phyloP scores from a whole-genome alignment of 92 coral and sea anemone genomes.

The Porites divaricata region DNA sequence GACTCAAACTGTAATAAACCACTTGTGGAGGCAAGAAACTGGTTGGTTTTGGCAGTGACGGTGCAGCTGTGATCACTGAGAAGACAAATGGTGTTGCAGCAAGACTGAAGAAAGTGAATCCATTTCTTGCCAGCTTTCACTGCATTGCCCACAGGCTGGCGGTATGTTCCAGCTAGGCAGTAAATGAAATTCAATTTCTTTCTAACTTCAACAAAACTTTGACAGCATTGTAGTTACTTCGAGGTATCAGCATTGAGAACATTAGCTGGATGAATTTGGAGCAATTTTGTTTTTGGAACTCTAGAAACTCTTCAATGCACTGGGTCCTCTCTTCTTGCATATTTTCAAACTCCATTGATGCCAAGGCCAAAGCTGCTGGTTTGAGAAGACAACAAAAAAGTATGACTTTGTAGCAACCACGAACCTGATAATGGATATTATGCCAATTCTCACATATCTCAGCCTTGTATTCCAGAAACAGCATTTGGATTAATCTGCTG shows the following conservation, averaged over 20 bases:
- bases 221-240: conserved; percentile 32
- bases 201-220: conserved; percentile 22
- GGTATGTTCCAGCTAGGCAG: conserved; percentile 28
- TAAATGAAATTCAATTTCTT: conserved; percentile 28
- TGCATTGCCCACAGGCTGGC: conserved; percentile 52
- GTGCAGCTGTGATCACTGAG: conserved; percentile 38
- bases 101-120: conserved; percentile 28
- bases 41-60: conserved; percentile 53
- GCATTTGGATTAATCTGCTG: too few species aligned
- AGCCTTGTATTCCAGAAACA: too few species aligned
- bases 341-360: conserved; percentile 38
- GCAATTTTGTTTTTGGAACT: conserved; percentile 32
- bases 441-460: too few species aligned
- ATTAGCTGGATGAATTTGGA: conserved; percentile 31
- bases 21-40: conserved; percentile 14
- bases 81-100: conserved; percentile 43
- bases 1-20: conserved; percentile 11
- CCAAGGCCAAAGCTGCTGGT: conserved; percentile 49
- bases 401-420: conserved; percentile 48
- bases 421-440: too few species aligned
- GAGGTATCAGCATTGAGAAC: conserved; percentile 27
- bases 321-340: conserved; percentile 34
- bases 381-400: conserved; percentile 46
- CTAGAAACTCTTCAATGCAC: conserved; percentile 29
- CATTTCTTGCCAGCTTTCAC: conserved; percentile 35